phyloP scores from a whole-genome alignment of 1,140 invertebrate species.

The Aphis gossypii region DNA sequence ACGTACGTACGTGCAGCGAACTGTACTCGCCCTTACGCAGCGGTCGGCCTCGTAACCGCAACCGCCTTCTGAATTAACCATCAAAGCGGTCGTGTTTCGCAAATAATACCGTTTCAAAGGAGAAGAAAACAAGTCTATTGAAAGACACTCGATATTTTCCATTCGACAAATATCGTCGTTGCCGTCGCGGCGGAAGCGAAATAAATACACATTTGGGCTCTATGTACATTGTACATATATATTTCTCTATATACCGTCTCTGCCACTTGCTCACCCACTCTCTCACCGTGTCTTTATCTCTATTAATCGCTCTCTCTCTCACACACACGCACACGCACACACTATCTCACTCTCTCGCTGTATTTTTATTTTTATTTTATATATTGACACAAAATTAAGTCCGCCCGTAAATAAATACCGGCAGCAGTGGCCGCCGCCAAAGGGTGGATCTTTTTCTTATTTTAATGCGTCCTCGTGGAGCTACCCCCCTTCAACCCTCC shows the following conservation, averaged over 20 bases:
- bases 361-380: slow-evolving; percentile 59
- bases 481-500: background rate
- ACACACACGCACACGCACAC: no score
- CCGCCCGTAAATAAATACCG: slow-evolving; percentile 42
- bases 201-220: background rate
- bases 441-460: slow-evolving; percentile 46
- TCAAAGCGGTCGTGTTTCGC: slow-evolving; percentile 11
- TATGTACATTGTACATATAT: background rate
- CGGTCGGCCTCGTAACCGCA: background rate
- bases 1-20: background rate
- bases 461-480: slow-evolving; percentile 41
- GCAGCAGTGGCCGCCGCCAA: background rate
- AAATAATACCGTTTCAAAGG: slow-evolving; percentile 41
- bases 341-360: background rate
- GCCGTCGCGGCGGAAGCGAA: background rate
- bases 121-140: slow-evolving; percentile 23
- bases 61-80: background rate
- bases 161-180: background rate
- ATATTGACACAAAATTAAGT: slow-evolving; percentile 57
- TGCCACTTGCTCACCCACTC: background rate
- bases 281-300: background rate
- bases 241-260: background rate
- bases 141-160: slow-evolving; percentile 37
- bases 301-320: background rate
- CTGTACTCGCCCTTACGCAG: background rate